phyloP scores from a whole-genome alignment of 2,113 vertebrate genomes.

The Rhinopomastus cyanomelas region DNA sequence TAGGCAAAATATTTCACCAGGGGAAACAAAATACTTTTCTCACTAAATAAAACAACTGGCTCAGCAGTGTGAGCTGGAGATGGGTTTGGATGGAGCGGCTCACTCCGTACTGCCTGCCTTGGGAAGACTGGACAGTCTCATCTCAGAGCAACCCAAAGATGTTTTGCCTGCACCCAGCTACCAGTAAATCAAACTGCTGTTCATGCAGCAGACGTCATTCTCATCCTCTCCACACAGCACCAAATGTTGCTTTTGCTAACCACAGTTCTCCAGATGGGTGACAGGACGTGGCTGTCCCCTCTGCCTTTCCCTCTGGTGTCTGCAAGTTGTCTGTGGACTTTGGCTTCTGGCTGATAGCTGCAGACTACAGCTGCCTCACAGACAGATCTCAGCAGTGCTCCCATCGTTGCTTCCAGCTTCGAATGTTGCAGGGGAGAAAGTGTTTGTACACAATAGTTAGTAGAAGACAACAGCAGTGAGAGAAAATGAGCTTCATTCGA shows the following conservation, averaged over 20 bases:
- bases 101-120: background rate
- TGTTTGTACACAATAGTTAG: too few species aligned
- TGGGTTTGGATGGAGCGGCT: background rate
- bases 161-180: background rate
- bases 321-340: background rate
- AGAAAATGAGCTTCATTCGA: background rate
- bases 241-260: background rate
- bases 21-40: conserved; percentile 16
- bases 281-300: background rate
- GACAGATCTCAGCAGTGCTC: background rate
- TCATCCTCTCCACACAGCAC: background rate
- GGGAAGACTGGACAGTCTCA: background rate
- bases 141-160: background rate
- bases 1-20: background rate
- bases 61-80: background rate
- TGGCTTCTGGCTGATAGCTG: background rate
- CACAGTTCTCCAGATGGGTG: background rate
- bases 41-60: background rate
- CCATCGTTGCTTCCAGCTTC: background rate
- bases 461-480: background rate
- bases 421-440: background rate
- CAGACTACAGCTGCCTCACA: background rate
- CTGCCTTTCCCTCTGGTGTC: background rate
- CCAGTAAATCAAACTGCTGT: background rate
- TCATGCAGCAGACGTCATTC: background rate